Conservation (phyloP, 37 sponge, comb jelly and placozoan genomes). For the Halichondria panicea region DNA sequence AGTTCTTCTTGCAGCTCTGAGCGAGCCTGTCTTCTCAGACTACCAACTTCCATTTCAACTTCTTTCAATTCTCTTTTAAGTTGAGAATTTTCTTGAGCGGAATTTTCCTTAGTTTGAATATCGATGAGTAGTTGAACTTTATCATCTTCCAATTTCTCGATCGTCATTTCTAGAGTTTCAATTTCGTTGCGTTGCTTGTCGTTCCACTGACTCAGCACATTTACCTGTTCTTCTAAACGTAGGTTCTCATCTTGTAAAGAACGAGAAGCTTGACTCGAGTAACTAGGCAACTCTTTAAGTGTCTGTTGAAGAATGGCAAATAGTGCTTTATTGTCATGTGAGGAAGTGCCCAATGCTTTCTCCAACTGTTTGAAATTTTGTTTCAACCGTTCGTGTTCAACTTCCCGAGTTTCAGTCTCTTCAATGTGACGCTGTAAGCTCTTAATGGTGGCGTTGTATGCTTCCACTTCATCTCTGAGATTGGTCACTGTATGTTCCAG, state of each 20-base stretch:
- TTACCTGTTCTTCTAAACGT: slow-evolving; percentile 64
- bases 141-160: slow-evolving; percentile 9
- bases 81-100: slow-evolving; percentile 19
- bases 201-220: slow-evolving; percentile 77
- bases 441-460: slow-evolving; percentile 29
- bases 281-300: slow-evolving; percentile 21
- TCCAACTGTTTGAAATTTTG: slow-evolving; percentile 36
- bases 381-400: slow-evolving; percentile 49
- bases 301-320: slow-evolving; percentile 31
- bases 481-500: not conserved
- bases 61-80: slow-evolving; percentile 55
- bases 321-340: slow-evolving; percentile 53
- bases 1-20: slow-evolving; percentile 57
- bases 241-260: slow-evolving; percentile 63
- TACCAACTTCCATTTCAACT: slow-evolving; percentile 50
- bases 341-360: slow-evolving; percentile 32
- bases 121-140: slow-evolving; percentile 29
- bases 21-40: slow-evolving; percentile 25
- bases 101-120: slow-evolving; percentile 12
- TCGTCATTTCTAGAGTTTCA: slow-evolving; percentile 23
- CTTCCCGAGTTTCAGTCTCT: slow-evolving; percentile 46
- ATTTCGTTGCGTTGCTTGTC: slow-evolving; percentile 67
- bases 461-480: slow-evolving; percentile 37
- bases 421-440: slow-evolving; percentile 41
- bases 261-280: slow-evolving; percentile 14